Conservation (phyloP, 1,140 invertebrate species). For the Gonioctena quinquepunctata region DNA sequence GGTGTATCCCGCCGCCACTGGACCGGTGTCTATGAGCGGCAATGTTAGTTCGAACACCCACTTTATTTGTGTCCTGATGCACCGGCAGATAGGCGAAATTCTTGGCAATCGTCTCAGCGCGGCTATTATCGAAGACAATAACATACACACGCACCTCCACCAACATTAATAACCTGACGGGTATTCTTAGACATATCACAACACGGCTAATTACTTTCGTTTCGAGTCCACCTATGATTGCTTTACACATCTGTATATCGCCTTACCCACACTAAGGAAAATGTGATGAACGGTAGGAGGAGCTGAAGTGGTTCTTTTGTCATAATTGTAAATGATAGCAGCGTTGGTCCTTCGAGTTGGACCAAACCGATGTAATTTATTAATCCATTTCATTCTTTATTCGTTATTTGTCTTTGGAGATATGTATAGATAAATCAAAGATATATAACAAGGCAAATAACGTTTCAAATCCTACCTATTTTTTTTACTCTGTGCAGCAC, state of each 20-base stretch:
- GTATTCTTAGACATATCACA: constrained; percentile 34
- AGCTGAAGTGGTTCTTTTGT: no score
- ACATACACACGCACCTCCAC: constrained; percentile 38
- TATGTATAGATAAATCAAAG: no score
- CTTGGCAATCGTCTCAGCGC: constrained; percentile 35
- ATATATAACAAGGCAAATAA: no score
- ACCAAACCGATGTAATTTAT: no score
- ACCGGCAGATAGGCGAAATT: constrained; percentile 24
- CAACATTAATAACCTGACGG: constrained; percentile 32
- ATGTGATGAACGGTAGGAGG: not conserved
- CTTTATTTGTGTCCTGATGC: constrained; percentile 34
- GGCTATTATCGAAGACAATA: constrained; percentile 41
- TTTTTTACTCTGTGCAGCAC: no score
- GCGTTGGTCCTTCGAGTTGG: not conserved
- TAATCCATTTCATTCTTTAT: no score
- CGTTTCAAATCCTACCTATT: no score
- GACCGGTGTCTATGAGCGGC: not conserved
- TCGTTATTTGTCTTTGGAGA: no score
- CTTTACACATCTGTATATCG: not conserved
- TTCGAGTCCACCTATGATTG: not conserved
- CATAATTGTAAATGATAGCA: no score
- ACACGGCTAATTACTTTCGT: constrained; percentile 23
- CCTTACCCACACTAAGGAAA: not conserved
- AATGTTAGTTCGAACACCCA: constrained; percentile 27
- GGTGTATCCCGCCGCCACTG: not conserved